Conservation (phyloP, 2,888 invertebrate species). For the Elegia similella region DNA sequence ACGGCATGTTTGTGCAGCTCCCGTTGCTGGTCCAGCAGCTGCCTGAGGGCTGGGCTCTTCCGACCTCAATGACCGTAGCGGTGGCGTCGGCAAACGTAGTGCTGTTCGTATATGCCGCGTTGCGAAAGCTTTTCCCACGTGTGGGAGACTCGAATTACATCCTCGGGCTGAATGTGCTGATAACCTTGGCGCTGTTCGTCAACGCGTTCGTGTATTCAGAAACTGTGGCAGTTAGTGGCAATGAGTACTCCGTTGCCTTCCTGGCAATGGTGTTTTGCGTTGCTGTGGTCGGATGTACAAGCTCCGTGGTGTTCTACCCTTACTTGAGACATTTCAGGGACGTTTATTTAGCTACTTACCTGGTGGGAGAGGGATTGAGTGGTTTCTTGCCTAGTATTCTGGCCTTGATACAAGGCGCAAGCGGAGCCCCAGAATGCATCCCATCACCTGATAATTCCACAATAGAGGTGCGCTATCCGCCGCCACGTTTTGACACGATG, state of each 20-base stretch:
- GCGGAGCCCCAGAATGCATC: constrained; percentile 82
- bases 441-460: constrained; percentile 53
- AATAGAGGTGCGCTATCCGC: constrained; percentile 53
- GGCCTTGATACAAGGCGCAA: constrained; percentile 90
- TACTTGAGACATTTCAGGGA: constrained; percentile 89
- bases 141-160: constrained; percentile 79
- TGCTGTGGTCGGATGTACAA: constrained; percentile 91
- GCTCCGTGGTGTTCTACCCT: constrained; percentile 92
- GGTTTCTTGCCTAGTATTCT: constrained; percentile 90
- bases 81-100: constrained; percentile 93
- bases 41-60: constrained; percentile 94
- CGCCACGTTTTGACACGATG: constrained; percentile 83
- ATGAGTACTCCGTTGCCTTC: constrained; percentile 80
- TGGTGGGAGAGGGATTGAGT: constrained; percentile 91
- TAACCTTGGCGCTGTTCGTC: constrained; percentile 78
- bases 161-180: constrained; percentile 75
- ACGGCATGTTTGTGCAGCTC: constrained; percentile 93
- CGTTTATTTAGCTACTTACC: constrained; percentile 89
- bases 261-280: constrained; percentile 85
- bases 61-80: constrained; percentile 90
- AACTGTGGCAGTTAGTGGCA: constrained; percentile 76
- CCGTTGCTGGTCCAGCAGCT: constrained; percentile 90
- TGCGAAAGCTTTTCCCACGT: constrained; percentile 67
- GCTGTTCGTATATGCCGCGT: constrained; percentile 84
- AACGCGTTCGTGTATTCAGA: constrained; percentile 82